Base-by-base conservation (phyloP, 1,140 invertebrate species). In the Heterodera schachtii region DNA sequence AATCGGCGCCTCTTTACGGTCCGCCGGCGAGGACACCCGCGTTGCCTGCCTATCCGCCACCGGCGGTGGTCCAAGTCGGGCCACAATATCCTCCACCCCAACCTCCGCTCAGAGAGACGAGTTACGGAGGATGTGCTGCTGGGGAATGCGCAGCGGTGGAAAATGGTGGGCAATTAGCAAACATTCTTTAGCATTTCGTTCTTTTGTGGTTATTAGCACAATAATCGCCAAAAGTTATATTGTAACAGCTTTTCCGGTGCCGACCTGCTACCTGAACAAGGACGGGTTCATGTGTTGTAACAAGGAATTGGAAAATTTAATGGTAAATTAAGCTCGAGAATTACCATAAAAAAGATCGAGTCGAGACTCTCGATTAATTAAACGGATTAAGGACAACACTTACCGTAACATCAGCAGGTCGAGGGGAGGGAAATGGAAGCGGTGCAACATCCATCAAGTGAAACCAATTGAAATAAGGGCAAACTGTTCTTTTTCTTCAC, bases 231-330 rank as follows among this genome's bases (percentile, higher is more conserved):
- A 13, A 71, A 71, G 46, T 11, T 47, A 71, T 11, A 71, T 11
- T n/a, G 44, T 5, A 69, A 78, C 21, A 46, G 60, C n/a, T 21
- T 84, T 85, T 60, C 84, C 84, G 47, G n/a, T 87, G 8, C 41
- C 81, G 16, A 81, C 43, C 64, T 85, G 84, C 70, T 85, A 85
- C 46, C 60, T 87, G 11, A 86, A 85, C 73, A 74, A 66, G 47
- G 84, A 85, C 47, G 84, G 84, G 9, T 85, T 85, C 86, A 86
- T 85, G 84, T 85, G 84, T 46, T 85, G 84, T 52, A 79, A 77
- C 64, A 85, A 81, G 47, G 85, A 85, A 69, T 60, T 85, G 57
- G 84, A 85, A 60, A 80, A 85, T 60, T 44, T 85, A n/a, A 87
- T 85, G 84, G 86, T 64, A 64, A 19, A 5, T 75, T 75, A 13